These are phyloP conservation scores for Patiria pectinifera DNA, from an alignment of 53 echinoderm and acorn worm species.

Conservation along the genomic window DNA sequence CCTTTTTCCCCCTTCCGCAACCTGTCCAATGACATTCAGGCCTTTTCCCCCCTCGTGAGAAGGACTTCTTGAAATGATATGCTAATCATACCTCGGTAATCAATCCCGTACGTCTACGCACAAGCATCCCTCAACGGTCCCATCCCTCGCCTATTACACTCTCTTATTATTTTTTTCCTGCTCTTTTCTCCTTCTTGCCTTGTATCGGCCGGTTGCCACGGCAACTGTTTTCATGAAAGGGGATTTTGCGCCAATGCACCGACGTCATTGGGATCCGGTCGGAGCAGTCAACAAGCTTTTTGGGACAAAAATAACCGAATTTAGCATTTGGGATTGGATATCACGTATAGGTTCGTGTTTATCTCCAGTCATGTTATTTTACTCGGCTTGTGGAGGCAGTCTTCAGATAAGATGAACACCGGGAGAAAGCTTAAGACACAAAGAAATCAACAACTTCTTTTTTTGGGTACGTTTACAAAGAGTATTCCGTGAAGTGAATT, in stretches of 20 bases:
- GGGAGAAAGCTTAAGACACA: neutral
- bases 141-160: neutral
- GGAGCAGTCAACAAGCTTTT: conserved; percentile 44
- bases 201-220: conserved; percentile 31
- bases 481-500: neutral
- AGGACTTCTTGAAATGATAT: neutral
- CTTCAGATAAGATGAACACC: neutral
- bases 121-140: neutral
- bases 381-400: neutral
- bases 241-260: conserved; percentile 24
- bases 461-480: neutral
- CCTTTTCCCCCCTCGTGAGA: neutral
- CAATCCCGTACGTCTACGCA: conserved; percentile 18
- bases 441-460: too few relatives aligned
- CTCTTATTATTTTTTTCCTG: neutral
- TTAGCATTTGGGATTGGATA: neutral
- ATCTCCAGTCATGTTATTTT: neutral
- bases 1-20: too few relatives aligned
- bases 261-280: conserved; percentile 55
- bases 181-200: neutral
- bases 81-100: neutral
- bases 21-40: too few relatives aligned
- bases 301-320: neutral
- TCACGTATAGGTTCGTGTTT: neutral
- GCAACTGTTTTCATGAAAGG: conserved; percentile 45